A percentile compares a stretch with the other conserved stretches of the same genome.
Evolutionary conservation across 2,888 invertebrate genomes (phyloP).

Genomic region (Stenichneumon culpator): DNA sequence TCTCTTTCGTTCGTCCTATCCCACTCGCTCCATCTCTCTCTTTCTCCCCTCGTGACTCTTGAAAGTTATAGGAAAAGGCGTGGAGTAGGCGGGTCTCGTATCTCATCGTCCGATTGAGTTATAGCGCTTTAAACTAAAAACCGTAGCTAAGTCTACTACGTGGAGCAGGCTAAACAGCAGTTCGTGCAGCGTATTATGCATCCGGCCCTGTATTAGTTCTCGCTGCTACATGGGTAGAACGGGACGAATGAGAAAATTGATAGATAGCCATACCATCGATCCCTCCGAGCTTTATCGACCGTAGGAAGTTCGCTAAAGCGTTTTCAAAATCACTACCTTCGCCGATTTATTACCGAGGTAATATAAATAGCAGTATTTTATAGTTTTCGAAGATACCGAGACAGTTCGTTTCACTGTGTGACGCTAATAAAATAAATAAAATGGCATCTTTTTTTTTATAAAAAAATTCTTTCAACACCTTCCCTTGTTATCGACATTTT

Average conservation of each 20-base stretch:
- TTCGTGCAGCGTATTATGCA: slow-evolving; percentile 59
- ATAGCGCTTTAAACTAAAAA: slow-evolving; percentile 79
- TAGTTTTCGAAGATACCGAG: slow-evolving; percentile 2
- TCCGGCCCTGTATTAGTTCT: slow-evolving; percentile 36
- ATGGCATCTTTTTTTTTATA: background rate
- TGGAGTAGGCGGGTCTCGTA: slow-evolving; percentile 80
- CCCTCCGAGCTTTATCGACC: slow-evolving; percentile 68
- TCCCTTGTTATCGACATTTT: slow-evolving; percentile 33
- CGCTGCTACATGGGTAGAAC: slow-evolving; percentile 31
- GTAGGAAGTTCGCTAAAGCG: slow-evolving; percentile 68
- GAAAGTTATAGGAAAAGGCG: slow-evolving; percentile 79
- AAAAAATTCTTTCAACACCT: slow-evolving; percentile 28
- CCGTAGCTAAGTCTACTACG: slow-evolving; percentile 70
- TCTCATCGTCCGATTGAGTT: slow-evolving; percentile 82
- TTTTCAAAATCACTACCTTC: slow-evolving; percentile 56
- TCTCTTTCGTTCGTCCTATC: slow-evolving; percentile 45
- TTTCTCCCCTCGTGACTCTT: slow-evolving; percentile 35
- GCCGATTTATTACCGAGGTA: slow-evolving; percentile 50
- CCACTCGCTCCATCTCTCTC: slow-evolving; percentile 20
- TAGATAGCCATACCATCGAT: slow-evolving; percentile 73
- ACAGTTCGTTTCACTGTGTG: background rate
- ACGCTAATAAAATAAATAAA: background rate
- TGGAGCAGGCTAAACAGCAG: slow-evolving; percentile 60
- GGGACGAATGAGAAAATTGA: slow-evolving; percentile 77
- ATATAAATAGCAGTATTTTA: slow-evolving; percentile 28